Base-by-base conservation (phyloP, 2,888 invertebrate genomes). In the Ophioninae sp. region DNA sequence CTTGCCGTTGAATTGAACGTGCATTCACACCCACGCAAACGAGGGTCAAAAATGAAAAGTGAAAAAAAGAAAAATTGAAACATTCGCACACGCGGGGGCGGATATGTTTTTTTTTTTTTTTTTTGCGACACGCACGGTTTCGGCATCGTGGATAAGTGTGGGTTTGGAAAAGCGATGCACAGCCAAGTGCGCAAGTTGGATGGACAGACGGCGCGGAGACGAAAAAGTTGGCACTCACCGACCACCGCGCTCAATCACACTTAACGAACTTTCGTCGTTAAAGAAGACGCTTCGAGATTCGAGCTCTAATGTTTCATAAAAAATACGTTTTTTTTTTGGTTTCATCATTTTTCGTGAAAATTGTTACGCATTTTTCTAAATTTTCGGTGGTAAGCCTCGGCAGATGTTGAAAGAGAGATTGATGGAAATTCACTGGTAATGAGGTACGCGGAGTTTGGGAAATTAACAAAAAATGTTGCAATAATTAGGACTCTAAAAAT, bases 251-350 rank as follows among this genome's bases (percentile, higher is more conserved):
- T 76, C 77, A 69, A 57, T 73, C 73, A 20, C 87, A 87, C 87
- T 89, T 88, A 88, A 86, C 87, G 86, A 86, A 88, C 87, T 89
- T 85, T 87, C 89, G 89, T 91, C 88, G 86, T 88, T 87, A 85
- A 76, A 70, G n/a, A 13, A 50, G 10, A 17, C 50, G 13, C 50
- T 50, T 13, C 13, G 50, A 13, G 23, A 44, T 50, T 68, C 20
- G n/a, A n/a, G n/a, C n/a, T n/a, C n/a, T n/a, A 13, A 68, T 68
- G 23, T 68, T 50, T 23, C n/a, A 68, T 30, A 44, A 23, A 39
- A 20, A 65, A 21, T 21, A 21, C 20, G 3, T 7, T 50, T 50
- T 50, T 10, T 10, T 68, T 50, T 68, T 17, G 3, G 44, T 23
- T 68, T 23, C 3, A 21, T 20, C 44, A 30, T 62, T 17, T 17